Evolutionary conservation across 2,113 vertebrate genomes (phyloP), one percentile per base, ranked within the genome.

Genomic region (Ornithorhynchus anatinus): DNA sequence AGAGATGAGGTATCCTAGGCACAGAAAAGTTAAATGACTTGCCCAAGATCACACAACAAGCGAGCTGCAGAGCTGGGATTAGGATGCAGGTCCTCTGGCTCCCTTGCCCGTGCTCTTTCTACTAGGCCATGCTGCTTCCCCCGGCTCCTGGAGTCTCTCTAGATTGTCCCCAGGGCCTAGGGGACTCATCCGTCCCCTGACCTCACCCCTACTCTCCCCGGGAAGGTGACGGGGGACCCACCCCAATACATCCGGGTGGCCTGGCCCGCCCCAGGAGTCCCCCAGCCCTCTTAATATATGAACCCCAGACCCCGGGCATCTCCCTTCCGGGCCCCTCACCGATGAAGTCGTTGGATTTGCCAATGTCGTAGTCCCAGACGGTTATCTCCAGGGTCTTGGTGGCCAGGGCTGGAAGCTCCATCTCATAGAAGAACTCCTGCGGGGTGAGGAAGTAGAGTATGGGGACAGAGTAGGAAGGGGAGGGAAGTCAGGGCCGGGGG

Each of bases 351-450:
- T 96, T 96, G 79, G 94, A 95, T 79, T 94, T 94, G 19, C 95
- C 95, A 37, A 95, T 88, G 86, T 96, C 94, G 20, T 96, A 95
- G 86, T 96, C 95, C 95, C 95, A 96, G 45, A 96, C 95, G 0
- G 95, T 95, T 47, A 96, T 91, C 86, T 96, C 95, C 86, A 96
- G 88, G 0, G 92, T 93, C 87, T 95, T 96, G 58, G 86, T 90
- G 54, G 90, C 69, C 64, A 96, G 86, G 38, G 93, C 91, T 1
- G 90, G 72, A 54, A 93, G 92, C 10, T 93, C 90, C 48, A 96
- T 95, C 81, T 95, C 94, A 1, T 95, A 96, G 91, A 95, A 95
- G 43, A 96, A 96, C 76, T 95, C 94, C 95, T 96, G 85, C 7
- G 52, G 36, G 62, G 40, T 35, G 58, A 15, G 20, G 29, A 52